Percentiles rank a stretch among this genome's conserved stretches.
Conservation (phyloP, 23 tunicate genomes). For the Diplosoma virens region DNA sequence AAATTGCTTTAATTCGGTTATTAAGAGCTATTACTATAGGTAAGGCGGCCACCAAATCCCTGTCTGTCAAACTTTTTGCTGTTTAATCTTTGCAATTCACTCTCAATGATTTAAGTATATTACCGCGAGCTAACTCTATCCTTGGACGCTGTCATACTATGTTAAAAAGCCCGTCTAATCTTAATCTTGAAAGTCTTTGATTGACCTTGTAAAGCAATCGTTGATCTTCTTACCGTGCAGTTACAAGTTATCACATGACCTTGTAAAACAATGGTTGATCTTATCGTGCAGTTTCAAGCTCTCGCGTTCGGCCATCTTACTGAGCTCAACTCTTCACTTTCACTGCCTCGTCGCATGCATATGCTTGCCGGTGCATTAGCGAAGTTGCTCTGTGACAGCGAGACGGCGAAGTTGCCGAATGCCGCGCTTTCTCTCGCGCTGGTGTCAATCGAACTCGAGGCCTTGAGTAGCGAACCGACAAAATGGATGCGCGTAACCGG, state of each 20-base stretch:
- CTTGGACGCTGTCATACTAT: no score
- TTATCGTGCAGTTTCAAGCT: conserved; percentile 41
- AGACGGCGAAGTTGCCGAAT: conserved; percentile 49
- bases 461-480: conserved; percentile 1
- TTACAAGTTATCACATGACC: neutral
- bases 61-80: no score
- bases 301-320: conserved; percentile 45
- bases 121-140: no score
- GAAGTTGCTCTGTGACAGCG: conserved; percentile 38
- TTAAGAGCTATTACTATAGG: no score
- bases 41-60: no score
- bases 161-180: no score
- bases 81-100: no score
- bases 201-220: no score
- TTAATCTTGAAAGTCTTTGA: no score
- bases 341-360: conserved; percentile 29
- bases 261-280: neutral
- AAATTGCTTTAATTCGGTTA: no score
- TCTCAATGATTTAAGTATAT: no score
- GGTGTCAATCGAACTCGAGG: conserved; percentile 52
- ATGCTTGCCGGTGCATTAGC: conserved; percentile 39
- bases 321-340: conserved; percentile 18
- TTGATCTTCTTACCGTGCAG: neutral
- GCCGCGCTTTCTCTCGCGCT: conserved; percentile 66
- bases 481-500: conserved; percentile 48